Evolutionary conservation across 92 coral and sea anemone species (phyloP).

Genomic region (Umimayanthus kanabou): DNA sequence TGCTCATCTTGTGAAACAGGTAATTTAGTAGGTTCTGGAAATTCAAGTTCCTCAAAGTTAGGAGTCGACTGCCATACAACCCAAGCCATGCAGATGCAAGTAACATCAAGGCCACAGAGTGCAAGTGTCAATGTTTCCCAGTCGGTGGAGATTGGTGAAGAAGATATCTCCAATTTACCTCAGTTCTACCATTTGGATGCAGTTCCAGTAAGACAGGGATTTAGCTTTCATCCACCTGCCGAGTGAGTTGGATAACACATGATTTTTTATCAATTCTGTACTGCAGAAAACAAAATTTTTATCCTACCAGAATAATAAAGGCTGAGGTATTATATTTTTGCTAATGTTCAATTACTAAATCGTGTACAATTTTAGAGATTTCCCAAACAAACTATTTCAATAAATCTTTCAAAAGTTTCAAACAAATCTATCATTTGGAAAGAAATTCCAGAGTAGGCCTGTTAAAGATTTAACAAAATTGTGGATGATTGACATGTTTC

Average conservation of each 20-base stretch:
- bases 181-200: conserved; percentile 2
- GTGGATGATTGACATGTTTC: too few relatives aligned
- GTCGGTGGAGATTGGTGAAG: background rate
- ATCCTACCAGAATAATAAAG: too few relatives aligned
- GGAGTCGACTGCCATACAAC: conserved; percentile 1
- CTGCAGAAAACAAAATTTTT: background rate
- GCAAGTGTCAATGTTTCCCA: background rate
- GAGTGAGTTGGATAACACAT: background rate
- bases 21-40: background rate
- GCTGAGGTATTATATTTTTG: too few relatives aligned
- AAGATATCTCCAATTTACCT: background rate
- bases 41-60: background rate
- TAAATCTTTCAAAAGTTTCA: too few relatives aligned
- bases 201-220: background rate
- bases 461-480: too few relatives aligned
- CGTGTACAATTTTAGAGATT: too few relatives aligned
- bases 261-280: background rate
- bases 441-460: too few relatives aligned
- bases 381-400: too few relatives aligned
- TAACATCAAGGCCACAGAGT: conserved; percentile 18
- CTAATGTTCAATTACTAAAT: too few relatives aligned
- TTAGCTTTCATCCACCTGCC: background rate
- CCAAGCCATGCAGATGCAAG: conserved; percentile 1
- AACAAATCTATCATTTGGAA: too few relatives aligned
- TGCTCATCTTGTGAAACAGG: background rate